Evolutionary conservation across 1,140 invertebrate genomes (phyloP).

Genomic region (Amphibalanus amphitrite): DNA sequence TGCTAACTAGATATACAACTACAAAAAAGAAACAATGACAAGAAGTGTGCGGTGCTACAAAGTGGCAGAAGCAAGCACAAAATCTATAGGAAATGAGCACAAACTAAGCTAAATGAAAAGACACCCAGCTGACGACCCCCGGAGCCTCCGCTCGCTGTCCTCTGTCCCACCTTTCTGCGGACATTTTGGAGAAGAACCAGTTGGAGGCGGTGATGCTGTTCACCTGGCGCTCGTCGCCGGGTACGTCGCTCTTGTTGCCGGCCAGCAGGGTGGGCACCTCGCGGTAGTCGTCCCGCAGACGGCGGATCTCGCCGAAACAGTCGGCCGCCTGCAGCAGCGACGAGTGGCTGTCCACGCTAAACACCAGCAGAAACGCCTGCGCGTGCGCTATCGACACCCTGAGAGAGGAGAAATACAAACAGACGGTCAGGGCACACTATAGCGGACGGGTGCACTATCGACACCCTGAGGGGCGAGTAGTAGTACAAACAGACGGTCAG

Average conservation of each 20-base stretch:
- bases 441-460: constrained; percentile 23
- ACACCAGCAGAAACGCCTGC: constrained; percentile 75
- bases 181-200: not conserved
- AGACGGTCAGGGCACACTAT: constrained; percentile 16
- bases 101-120: too few species aligned
- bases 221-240: constrained; percentile 15
- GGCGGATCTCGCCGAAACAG: constrained; percentile 43
- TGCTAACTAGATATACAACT: too few species aligned
- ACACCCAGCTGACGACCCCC: too few species aligned
- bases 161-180: not conserved
- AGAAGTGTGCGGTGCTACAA: too few species aligned
- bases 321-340: constrained; percentile 61
- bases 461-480: too few species aligned
- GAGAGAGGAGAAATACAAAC: constrained; percentile 25
- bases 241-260: constrained; percentile 61
- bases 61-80: too few species aligned
- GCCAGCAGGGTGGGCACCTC: constrained; percentile 71
- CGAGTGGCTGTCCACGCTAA: constrained; percentile 53
- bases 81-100: too few species aligned
- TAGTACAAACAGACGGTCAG: too few species aligned
- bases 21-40: too few species aligned
- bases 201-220: not conserved
- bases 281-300: constrained; percentile 35
- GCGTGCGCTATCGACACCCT: constrained; percentile 72
- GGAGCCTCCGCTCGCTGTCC: too few species aligned